Evolutionary conservation across 2,113 vertebrate species (phyloP), one percentile per base, ranked within the genome.

Genomic region (Semnornis frantzii): DNA sequence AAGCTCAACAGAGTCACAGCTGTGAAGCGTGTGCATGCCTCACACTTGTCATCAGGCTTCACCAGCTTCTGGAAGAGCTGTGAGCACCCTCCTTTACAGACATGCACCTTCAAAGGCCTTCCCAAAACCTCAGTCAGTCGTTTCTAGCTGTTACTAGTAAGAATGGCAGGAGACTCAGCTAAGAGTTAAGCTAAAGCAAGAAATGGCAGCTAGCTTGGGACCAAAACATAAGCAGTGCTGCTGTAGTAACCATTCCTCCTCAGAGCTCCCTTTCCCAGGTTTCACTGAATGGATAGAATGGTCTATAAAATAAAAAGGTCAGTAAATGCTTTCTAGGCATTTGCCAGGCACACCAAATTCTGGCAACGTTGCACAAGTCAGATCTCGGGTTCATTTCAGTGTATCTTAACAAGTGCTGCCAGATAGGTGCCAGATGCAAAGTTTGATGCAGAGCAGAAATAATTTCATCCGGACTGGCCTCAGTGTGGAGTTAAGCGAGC

Each of bases 1-100:
- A 95, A 90, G 21, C 85, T 71, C n/a, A 14, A 75, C 33, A 57
- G 94, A 94, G 82, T 94, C 95, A 91, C 57, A 92, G 62, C 77
- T 80, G 25, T 8, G 70, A 95, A 91, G 84, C 11, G 37, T 7
- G 59, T 52, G 30, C 93, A 88, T 94, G 90, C 82, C 87, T 91
- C 94, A 72, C 44, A 27, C 68, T 80, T 90, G 80, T 95, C 95
- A 97, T 57, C 50, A 68, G 18, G 73, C 25, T 74, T 93, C 92
- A 93, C 37, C 64, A 78, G 59, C 9, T 92, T 91, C 52, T 18
- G 48, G 76, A 82, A 93, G 77, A 76, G 85, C 70, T 90, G 28
- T 73, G 80, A 88, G 65, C 83, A 73, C 28, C 65, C 44, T 54
- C 19, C 1, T 82, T 95, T 90, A 91, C 52, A 84, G 65, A 58